Evolutionary conservation across 2,113 vertebrate species (phyloP), one percentile per base, ranked within the genome.

Genomic region (Tragelaphus imberbis): DNA sequence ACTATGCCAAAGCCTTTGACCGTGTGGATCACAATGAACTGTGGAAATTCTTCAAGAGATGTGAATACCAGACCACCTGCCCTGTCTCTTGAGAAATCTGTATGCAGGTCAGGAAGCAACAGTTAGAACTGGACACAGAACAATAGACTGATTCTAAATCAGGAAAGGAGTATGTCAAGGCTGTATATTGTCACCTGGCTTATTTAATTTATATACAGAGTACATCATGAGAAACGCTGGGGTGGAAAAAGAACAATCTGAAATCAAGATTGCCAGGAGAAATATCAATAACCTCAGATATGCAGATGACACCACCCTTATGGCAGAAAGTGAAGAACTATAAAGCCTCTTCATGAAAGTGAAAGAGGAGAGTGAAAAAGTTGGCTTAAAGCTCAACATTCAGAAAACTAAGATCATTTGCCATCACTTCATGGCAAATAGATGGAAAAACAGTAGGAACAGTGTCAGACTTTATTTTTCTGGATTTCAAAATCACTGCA

Each of bases 191-290:
- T n/a, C 16, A 68, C 16, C 7, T 7, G 63, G 2, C 63, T 68
- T 68, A n/a, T n/a, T 68, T 68, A n/a, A 10, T 0, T 68, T n/a
- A 1, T 68, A 68, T n/a, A 0, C 33, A 68, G 16, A n/a, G 33
- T 68, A 68, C 16, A 68, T 68, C 33, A 68, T 68, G 33, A 68
- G 63, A 68, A 68, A 68, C 1, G 0, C 33, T 68, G 63, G 33
- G 16, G 16, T 68, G 16, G 2, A n/a, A 1, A 33, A 68, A 68
- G 33, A 2, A 19, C 33, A 68, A 68, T 7, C 63, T 68, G 63
- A 0, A 4, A 19, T 68, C 63, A 68, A n/a, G 33, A n/a, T 68
- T 68, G 8, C 30, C 3, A 0, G 63, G 30, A 8, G 63, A 65
- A 65, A n/a, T 65, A n/a, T n/a, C 63, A 65, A 17, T 65, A 33